phyloP scores from a whole-genome alignment of 2,888 invertebrate species.

The Cheiracanthium punctorium region DNA sequence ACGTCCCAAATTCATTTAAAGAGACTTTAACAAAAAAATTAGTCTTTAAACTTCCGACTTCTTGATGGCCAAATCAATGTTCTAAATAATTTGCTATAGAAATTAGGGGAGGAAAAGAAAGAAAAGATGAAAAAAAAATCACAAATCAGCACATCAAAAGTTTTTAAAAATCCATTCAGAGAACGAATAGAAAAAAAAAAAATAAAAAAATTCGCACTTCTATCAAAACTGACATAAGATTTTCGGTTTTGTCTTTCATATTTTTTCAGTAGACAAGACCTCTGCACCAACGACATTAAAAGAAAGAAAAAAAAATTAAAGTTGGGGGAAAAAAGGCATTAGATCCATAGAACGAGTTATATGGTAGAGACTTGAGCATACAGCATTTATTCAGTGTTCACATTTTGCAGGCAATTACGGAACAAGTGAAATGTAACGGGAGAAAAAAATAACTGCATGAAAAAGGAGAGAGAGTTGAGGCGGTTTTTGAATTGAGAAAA shows the following conservation, averaged over 20 bases:
- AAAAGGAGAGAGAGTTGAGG: conserved; percentile 4
- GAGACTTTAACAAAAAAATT: not conserved
- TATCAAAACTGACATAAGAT: conserved; percentile 10
- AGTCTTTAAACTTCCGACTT: not conserved
- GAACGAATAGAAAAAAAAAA: not conserved
- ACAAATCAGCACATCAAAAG: not conserved
- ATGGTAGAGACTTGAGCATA: not conserved
- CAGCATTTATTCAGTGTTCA: conserved; percentile 1
- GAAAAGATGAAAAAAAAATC: not conserved
- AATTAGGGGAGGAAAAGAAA: not conserved
- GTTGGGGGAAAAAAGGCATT: too few relatives aligned
- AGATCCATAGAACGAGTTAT: not conserved
- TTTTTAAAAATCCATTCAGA: not conserved
- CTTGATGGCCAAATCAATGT: not conserved
- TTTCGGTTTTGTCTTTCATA: not conserved
- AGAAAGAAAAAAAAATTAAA: too few relatives aligned
- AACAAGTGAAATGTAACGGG: conserved; percentile 54
- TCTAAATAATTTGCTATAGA: not conserved
- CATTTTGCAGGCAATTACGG: conserved; percentile 57
- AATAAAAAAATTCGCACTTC: not conserved
- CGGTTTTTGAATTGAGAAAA: conserved; percentile 39
- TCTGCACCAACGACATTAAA: not conserved
- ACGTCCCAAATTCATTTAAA: not conserved
- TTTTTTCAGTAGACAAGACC: not conserved
- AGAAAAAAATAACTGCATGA: not conserved